A percentile compares a stretch with the other conserved stretches of the same genome.
Evolutionary conservation across 2,113 vertebrate genomes (phyloP).

Genomic region (Zosterops lateralis): DNA sequence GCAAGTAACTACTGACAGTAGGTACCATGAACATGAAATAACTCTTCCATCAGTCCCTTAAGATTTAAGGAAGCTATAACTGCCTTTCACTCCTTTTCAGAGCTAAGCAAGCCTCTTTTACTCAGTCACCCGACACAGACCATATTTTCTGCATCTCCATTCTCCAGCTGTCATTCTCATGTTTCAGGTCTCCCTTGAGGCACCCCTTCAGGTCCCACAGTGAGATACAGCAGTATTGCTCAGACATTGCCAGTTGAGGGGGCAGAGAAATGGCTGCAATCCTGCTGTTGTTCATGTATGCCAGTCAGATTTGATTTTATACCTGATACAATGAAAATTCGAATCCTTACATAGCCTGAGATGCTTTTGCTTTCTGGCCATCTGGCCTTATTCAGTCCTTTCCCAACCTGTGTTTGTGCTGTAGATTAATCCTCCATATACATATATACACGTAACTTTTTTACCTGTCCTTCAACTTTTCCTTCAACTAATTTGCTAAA

Average conservation of each 20-base stretch:
- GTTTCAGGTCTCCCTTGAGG: neutral
- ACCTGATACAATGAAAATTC: neutral
- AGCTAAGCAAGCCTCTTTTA: neutral
- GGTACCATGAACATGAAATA: neutral
- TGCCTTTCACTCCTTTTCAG: neutral
- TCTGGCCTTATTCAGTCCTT: neutral
- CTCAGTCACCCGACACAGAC: neutral
- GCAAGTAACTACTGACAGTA: neutral
- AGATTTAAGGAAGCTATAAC: neutral
- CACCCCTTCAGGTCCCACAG: neutral
- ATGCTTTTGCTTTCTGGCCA: neutral
- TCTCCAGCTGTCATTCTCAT: neutral
- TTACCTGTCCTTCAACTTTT: neutral
- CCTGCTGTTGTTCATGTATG: neutral
- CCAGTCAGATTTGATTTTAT: fast-evolving
- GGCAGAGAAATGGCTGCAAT: neutral
- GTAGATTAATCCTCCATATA: neutral
- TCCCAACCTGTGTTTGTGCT: fast-evolving
- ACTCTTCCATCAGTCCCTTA: neutral
- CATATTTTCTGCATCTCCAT: neutral
- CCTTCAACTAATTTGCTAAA: neutral
- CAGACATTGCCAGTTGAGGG: neutral
- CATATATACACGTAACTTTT: neutral
- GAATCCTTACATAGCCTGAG: neutral
- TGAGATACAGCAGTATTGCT: neutral